Base-by-base conservation (phyloP, 2,113 vertebrate genomes). In the Chloropsis cyanopogon region DNA sequence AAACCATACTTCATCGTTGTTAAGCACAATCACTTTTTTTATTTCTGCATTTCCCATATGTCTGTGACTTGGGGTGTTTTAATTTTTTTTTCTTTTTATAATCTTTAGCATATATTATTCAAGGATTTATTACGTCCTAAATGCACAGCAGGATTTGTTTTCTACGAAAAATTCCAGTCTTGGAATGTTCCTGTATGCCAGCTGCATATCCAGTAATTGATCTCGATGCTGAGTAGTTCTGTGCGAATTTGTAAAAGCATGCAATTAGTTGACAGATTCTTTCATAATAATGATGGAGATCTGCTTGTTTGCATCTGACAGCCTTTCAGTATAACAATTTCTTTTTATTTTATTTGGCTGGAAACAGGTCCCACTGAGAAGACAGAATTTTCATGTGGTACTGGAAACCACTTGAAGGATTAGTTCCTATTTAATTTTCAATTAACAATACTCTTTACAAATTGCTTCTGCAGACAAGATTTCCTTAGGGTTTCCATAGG, bases 61-160 rank as follows among this genome's bases (percentile, higher is more conserved):
- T 56, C 18, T 42, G 14, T 54, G 21, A 8, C 61, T 80, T 9
- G 7, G 9, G 9, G 3, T 2, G 0, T 0, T 6, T 23, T 3
- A 11, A 4, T 8, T 29, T 24, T 42, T 6, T 4, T 9, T 9
- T 19, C 2, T 5, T 69, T 57, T 63, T 42, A 31, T 64, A 9
- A 49, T 69, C 35, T 78, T 88, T 37, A 20, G 2, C 10, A 64
- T 69, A 35, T 84, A 56, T 60, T 81, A 37, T 33, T 47, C 2
- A 37, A 78, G 15, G 13, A 68, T 60, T 83, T 65, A 16, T 49
- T 77, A 28, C 16, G 14, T 60, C 42, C 60, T 87, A 53, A 87
- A 82, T 86, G 19, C 20, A 26, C 29, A 47, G 18, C n/a, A 61
- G 23, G 15, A 53, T 50, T 87, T 76, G 28, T 53, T 91, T 46